These are phyloP conservation scores for Phylloscopus collybita DNA, from an alignment of 2,797 vertebrate genomes.

Conservation along the genomic window DNA sequence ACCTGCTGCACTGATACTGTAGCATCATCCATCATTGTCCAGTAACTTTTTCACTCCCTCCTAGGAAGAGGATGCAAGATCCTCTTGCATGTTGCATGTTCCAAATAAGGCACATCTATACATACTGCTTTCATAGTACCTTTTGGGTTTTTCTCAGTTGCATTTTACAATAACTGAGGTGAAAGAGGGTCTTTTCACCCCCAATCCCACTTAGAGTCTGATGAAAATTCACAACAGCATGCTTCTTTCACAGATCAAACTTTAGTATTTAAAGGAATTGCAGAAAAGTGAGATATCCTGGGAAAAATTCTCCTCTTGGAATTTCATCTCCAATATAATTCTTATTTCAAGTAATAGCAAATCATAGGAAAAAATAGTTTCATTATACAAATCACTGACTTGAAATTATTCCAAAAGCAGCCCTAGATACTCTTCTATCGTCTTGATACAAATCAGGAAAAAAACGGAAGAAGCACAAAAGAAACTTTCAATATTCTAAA, in stretches of 20 bases:
- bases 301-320: not conserved
- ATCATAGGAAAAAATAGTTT: not conserved
- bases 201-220: not conserved
- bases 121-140: not conserved
- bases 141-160: not conserved
- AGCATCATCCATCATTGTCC: not conserved
- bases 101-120: not conserved
- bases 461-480: not conserved
- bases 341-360: not conserved
- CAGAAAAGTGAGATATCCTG: not conserved
- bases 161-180: not conserved
- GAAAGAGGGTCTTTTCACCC: not conserved
- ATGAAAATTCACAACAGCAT: not conserved
- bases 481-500: not conserved
- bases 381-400: not conserved
- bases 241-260: not conserved
- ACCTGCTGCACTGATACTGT: not conserved
- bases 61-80: not conserved
- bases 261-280: not conserved
- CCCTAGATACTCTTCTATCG: not conserved
- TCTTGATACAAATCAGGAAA: not conserved
- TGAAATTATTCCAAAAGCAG: not conserved
- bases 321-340: not conserved
- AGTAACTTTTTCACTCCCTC: not conserved
- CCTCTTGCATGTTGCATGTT: not conserved